A percentile compares a stretch with the other conserved stretches of the same genome.
Conservation (phyloP, 2,113 vertebrate genomes). For the Xenopus laevis region DNA sequence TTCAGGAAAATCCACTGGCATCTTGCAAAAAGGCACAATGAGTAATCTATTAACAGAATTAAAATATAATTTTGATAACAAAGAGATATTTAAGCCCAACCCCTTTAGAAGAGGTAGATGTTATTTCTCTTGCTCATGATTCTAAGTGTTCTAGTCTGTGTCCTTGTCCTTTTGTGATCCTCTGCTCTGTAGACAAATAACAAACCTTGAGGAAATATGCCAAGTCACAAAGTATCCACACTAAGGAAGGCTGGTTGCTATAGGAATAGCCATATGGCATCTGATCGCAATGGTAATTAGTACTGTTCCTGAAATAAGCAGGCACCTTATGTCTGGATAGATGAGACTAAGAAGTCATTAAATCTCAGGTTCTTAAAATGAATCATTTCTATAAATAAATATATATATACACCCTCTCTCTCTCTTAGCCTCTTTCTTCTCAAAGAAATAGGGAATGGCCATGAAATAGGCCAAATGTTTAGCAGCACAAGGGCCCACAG, state of each 20-base stretch:
- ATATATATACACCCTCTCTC: no score
- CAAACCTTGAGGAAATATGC: constrained; percentile 37
- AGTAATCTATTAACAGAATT: neutral
- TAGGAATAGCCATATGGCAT: constrained; percentile 47
- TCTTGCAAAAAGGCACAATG: neutral
- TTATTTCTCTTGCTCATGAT: neutral
- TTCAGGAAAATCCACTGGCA: neutral
- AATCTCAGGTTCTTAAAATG: constrained; percentile 20
- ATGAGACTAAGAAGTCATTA: constrained; percentile 8
- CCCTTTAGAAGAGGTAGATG: no score
- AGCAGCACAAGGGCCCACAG: no score
- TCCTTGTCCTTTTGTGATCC: constrained; percentile 15
- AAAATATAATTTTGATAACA: no score
- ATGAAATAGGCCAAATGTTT: no score
- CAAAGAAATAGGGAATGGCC: no score
- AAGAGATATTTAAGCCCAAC: no score
- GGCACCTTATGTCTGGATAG: constrained; percentile 31
- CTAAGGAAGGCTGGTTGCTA: constrained; percentile 54
- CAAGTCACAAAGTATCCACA: constrained; percentile 37
- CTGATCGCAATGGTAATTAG: constrained; percentile 47
- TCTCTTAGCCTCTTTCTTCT: no score
- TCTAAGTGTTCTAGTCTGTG: neutral
- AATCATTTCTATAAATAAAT: constrained; percentile 6
- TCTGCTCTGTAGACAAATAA: constrained; percentile 19
- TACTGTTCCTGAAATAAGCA: constrained; percentile 35